These are phyloP conservation scores for Agrotis puta DNA, from an alignment of 2,888 invertebrate genomes.

Conservation along the genomic window DNA sequence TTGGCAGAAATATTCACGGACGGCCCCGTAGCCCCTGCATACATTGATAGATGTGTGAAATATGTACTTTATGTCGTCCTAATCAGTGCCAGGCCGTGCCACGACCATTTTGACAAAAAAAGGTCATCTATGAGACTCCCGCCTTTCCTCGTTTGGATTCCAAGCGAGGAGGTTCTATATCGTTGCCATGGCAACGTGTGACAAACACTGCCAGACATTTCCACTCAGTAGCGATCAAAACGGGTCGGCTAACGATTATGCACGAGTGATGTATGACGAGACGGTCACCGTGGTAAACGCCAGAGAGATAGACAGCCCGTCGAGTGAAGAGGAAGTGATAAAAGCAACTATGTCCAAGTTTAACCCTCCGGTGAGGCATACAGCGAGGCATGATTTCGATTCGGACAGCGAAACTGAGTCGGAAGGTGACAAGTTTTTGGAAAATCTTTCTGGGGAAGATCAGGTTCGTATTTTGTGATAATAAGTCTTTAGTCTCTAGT, in stretches of 20 bases:
- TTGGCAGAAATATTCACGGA: slow-evolving; percentile 26
- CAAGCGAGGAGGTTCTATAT: slow-evolving; percentile 71
- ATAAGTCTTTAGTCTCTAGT: not conserved
- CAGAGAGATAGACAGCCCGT: slow-evolving; percentile 90
- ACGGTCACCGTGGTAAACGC: slow-evolving; percentile 90
- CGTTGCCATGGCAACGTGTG: slow-evolving; percentile 86
- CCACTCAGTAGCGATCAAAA: slow-evolving; percentile 68
- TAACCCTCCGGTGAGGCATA: slow-evolving; percentile 85
- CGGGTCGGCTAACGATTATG: slow-evolving; percentile 64
- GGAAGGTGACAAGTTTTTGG: slow-evolving; percentile 80
- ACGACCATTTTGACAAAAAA: slow-evolving; percentile 65
- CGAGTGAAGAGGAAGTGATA: slow-evolving; percentile 79
- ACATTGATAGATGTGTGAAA: slow-evolving; percentile 64
- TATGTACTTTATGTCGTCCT: slow-evolving; percentile 57
- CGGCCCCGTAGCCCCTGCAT: slow-evolving; percentile 59
- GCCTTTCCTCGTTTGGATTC: slow-evolving; percentile 73
- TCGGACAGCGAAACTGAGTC: slow-evolving; percentile 86
- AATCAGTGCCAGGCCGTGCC: slow-evolving; percentile 70
- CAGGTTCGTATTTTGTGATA: slow-evolving; percentile 69
- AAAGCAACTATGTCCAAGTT: slow-evolving; percentile 86
- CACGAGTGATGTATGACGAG: slow-evolving; percentile 91
- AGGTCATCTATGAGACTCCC: slow-evolving; percentile 44
- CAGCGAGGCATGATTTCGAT: slow-evolving; percentile 86
- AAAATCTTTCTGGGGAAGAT: slow-evolving; percentile 78
- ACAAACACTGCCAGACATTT: slow-evolving; percentile 89